A percentile compares a stretch with the other conserved stretches of the same genome.
Conservation (phyloP, 2,113 vertebrate genomes). For the Sphyrna mokarran region DNA sequence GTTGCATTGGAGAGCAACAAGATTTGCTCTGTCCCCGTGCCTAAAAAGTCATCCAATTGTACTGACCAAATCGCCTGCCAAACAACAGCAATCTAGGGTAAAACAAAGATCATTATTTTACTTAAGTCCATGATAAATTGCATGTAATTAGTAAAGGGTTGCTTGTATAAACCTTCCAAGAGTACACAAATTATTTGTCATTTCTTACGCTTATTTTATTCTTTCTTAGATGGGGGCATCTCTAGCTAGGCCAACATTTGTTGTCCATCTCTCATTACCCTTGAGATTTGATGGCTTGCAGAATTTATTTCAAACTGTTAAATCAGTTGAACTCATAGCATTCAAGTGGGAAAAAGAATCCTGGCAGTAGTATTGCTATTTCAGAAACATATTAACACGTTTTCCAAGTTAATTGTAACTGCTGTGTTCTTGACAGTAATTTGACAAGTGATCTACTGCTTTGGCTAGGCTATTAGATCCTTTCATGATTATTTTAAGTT, state of each 20-base stretch:
- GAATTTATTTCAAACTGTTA: not conserved
- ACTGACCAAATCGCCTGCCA: slow-evolving; percentile 68
- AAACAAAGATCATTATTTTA: slow-evolving; percentile 19
- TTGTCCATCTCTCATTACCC: no score
- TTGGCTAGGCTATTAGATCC: not conserved
- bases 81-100: slow-evolving; percentile 63
- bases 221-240: no score
- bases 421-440: no score
- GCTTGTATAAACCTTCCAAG: not conserved
- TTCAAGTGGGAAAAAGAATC: not conserved
- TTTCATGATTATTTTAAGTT: not conserved
- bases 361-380: not conserved
- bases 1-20: slow-evolving; percentile 66
- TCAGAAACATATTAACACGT: not conserved
- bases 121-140: slow-evolving; percentile 8
- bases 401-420: not conserved
- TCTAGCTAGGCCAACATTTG: no score
- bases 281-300: not conserved
- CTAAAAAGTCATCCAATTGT: slow-evolving; percentile 77
- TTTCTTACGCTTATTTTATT: not conserved
- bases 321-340: not conserved
- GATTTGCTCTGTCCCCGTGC: slow-evolving; percentile 78
- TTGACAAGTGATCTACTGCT: not conserved
- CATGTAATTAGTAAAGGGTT: not conserved
- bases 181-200: not conserved